Evolutionary conservation across 2,797 vertebrate species (phyloP).

Genomic region (Rhynchonycteris naso): DNA sequence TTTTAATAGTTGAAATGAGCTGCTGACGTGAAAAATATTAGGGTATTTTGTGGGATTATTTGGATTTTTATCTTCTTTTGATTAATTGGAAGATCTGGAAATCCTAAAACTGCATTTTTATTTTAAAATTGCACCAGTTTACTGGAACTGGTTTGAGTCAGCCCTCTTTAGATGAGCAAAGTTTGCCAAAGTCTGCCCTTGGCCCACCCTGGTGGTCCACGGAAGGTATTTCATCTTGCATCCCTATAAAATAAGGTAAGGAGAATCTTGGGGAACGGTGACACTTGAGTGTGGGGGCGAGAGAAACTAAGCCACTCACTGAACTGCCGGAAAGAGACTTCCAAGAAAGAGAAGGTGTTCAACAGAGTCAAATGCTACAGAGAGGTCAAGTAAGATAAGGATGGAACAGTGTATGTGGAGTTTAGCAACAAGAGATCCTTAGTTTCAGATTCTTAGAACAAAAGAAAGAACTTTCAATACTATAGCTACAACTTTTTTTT

Average conservation of each 20-base stretch:
- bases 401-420: background rate
- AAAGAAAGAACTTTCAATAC: conserved; percentile 60
- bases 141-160: background rate
- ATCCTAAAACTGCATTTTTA: background rate
- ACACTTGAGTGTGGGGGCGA: background rate
- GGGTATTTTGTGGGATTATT: background rate
- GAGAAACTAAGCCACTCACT: background rate
- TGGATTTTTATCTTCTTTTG: background rate
- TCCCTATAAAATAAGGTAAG: background rate
- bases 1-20: conserved; percentile 17
- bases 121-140: background rate
- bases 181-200: background rate
- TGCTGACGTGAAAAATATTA: background rate
- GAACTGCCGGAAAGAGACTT: background rate
- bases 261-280: background rate
- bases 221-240: background rate
- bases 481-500: conserved; percentile 20
- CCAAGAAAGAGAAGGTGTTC: conserved; percentile 11
- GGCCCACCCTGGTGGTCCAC: background rate
- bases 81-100: conserved; percentile 14
- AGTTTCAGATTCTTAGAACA: conserved; percentile 51
- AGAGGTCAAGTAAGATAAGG: background rate
- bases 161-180: background rate
- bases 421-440: background rate
- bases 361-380: background rate